Base-by-base conservation (phyloP, 2,888 invertebrate species). In the Trichogramma evanescens region DNA sequence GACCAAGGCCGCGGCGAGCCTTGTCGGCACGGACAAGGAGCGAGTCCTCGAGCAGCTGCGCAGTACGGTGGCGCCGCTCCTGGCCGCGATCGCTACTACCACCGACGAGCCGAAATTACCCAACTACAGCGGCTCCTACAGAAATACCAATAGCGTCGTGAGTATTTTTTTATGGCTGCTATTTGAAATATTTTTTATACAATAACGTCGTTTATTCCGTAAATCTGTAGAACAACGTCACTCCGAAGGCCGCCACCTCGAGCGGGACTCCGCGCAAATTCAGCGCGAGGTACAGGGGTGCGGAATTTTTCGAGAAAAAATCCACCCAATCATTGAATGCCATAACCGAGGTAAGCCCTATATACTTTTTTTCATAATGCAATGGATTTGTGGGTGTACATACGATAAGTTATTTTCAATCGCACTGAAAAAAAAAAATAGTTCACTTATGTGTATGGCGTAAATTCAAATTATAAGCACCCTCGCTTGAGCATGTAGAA, bases 211-310 rank as follows among this genome's bases (percentile, higher is more conserved):
- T 26, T 26, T 26, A 26, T 26, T 26, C 3, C 3, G 26, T 26
- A 2, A 26, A 1, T 13, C 3, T 26, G 3, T 26, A 26, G 26
- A 26, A 26, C 13, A 13, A 13, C 26, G 26, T 2, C 26, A 26
- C 26, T 26, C 26, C 26, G 2, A 26, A 26, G 26, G 26, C 26
- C 26, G 67, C 74, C 44, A 77, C 74, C 5, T 74, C 77, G 44
- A 77, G 66, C 41, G 77, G 76, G 61, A 66, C 71, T 40, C 70
- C 74, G 4, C 75, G 76, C 8, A 71, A 72, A 56, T 76, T 77
- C 58, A 76, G 76, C 55, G 77, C 77, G 7, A 72, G 77, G 66
- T 77, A 76, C 66, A 74, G 72, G 59, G 77, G 76, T 40, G 74
- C 76, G 5, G 77, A 78, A 66, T 68, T 77, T 42, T 72, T 75